phyloP scores from a whole-genome alignment of 2,113 vertebrate genomes.

The rabbit (Oryctolagus cuniculus) region mOryCun1.1 NC_091442.1:85076501-85077000 shows the following conservation, averaged over 20 bases:
- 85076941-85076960: not conserved
- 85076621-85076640: constrained; percentile 53
- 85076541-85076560: constrained; percentile 50
- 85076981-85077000: not conserved
- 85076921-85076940: not conserved
- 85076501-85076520: constrained; percentile 51
- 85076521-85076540: constrained; percentile 63
- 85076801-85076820: not conserved
- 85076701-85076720: constrained; percentile 34
- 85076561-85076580: constrained; percentile 36
- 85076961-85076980: not conserved
- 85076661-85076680: constrained; percentile 49
- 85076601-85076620: not conserved
- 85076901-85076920: constrained; percentile 42
- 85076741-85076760: not conserved
- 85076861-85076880: constrained; percentile 46
- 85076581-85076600: constrained; percentile 41
- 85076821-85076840: constrained; percentile 40
- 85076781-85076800: constrained; percentile 37
- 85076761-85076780: not conserved
- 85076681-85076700: constrained; percentile 45
- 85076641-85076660: constrained; percentile 2
- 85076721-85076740: not conserved
- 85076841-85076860: not conserved
- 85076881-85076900: constrained; percentile 27